phyloP scores from a whole-genome alignment of 2,113 vertebrate species.

The Spheniscus mendiculus region DNA sequence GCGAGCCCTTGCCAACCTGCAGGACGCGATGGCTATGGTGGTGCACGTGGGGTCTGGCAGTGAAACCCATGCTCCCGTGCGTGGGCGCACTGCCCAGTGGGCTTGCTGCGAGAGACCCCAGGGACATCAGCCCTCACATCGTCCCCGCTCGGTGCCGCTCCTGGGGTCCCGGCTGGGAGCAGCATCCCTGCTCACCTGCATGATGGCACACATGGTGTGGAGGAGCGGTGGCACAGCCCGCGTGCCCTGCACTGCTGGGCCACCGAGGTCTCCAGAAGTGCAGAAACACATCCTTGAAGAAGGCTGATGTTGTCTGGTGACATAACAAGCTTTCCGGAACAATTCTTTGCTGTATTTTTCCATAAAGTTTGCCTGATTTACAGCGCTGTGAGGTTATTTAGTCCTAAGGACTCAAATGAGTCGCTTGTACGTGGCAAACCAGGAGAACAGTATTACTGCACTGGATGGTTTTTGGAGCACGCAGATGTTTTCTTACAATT shows the following conservation, averaged over 20 bases:
- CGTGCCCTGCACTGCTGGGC: background rate
- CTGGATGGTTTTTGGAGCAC: background rate
- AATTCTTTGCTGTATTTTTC: background rate
- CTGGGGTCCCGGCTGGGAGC: background rate
- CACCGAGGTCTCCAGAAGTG: background rate
- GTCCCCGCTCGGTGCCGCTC: accelerated
- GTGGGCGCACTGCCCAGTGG: accelerated
- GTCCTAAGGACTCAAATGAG: background rate
- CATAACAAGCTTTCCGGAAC: background rate
- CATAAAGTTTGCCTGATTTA: background rate
- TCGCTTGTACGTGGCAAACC: background rate
- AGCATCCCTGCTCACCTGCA: background rate
- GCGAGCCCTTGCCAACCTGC: background rate
- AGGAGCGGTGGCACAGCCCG: background rate
- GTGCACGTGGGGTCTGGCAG: accelerated
- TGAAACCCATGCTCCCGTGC: accelerated
- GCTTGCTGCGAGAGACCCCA: background rate
- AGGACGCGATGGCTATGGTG: accelerated
- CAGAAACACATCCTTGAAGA: background rate
- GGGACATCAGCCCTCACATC: background rate
- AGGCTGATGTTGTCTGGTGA: background rate
- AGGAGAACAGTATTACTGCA: background rate
- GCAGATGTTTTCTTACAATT: background rate
- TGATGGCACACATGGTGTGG: background rate
- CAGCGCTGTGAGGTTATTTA: background rate